These are phyloP conservation scores for Tortricodes alternella DNA, from an alignment of 2,888 invertebrate species.

Conservation along the genomic window DNA sequence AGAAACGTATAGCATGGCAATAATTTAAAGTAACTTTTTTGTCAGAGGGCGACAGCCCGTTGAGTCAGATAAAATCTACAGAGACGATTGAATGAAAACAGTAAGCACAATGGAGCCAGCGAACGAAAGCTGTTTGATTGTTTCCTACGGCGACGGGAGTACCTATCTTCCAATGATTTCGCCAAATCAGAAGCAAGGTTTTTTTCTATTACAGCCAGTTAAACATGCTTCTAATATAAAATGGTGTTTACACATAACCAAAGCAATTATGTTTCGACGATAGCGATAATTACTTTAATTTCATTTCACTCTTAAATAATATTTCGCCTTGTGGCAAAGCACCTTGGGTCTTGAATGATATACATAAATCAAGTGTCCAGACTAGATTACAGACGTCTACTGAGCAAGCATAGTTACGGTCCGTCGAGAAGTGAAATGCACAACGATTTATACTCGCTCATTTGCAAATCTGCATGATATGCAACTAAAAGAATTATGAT, in stretches of 20 bases:
- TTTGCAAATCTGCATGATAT: constrained; percentile 29
- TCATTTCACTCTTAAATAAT: too few species aligned
- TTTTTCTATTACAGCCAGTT: constrained; percentile 6
- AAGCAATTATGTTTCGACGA: too few species aligned
- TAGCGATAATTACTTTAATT: too few species aligned
- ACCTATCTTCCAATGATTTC: constrained; percentile 14
- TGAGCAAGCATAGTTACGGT: constrained; percentile 29
- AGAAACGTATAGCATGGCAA: constrained; percentile 63
- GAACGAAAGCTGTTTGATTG: constrained; percentile 34
- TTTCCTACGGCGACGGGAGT: constrained; percentile 16
- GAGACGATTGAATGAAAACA: constrained; percentile 65
- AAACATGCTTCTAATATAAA: background rate
- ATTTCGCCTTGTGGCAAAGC: constrained; percentile 17
- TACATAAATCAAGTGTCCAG: constrained; percentile 30
- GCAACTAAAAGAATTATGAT: constrained; percentile 3
- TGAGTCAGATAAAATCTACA: constrained; percentile 57
- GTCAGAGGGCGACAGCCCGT: constrained; percentile 63
- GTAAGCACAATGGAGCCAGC: constrained; percentile 42
- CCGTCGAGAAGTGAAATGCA: constrained; percentile 31
- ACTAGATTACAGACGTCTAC: constrained; percentile 30
- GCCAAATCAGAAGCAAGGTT: constrained; percentile 14
- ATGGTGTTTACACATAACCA: too few species aligned
- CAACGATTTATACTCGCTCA: constrained; percentile 27
- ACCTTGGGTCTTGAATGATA: constrained; percentile 29
- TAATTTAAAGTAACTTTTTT: constrained; percentile 76